Evolutionary conservation across 2,797 vertebrate genomes (phyloP), one percentile per base, ranked within the genome.

Genomic region (Lerista edwardsae): DNA sequence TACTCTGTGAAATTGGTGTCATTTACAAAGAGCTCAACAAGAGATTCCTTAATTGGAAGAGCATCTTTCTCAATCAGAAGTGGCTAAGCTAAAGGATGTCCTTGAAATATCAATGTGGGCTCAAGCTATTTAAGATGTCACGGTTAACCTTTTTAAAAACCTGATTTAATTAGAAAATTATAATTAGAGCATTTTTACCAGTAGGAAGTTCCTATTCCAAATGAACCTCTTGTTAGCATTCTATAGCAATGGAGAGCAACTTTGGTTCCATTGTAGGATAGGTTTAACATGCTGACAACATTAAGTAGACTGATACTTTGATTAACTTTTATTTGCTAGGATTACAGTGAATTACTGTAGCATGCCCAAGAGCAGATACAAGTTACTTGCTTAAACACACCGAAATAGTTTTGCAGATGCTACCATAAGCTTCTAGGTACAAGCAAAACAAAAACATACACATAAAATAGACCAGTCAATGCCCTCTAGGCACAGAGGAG

Each of bases 121-220:
- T 85, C 88, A 92, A 92, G 91, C 91, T 94, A 93, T 93, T 95
- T 82, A 96, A 95, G 95, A 94, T 95, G 89, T 93, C 91, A 91
- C 41, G 61, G 84, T 87, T 95, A 95, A 95, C 92, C 91, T 95
- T 96, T 95, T 90, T 75, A 90, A 94, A 94, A 88, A 85, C 44
- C 83, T 95, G 92, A 94, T 96, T 95, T 95, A 96, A 95, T 96
- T 95, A 95, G 92, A 94, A 94, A 94, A 93, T 92, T 95, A 89
- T 93, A 93, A 94, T 93, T 91, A 87, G 83, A 84, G 31, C 84
- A 84, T 87, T 92, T 90, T 93, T 92, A 88, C 59, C 76, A 85
- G 79, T 85, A 91, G 87, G 85, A 93, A 92, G 93, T 0, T 36
- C 68, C 84, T 91, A 84, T 86, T 88, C 92, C 90, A 95, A 88